Conservation (phyloP, 2,797 vertebrate genomes). For the Lindbergichthys nudifrons region DNA sequence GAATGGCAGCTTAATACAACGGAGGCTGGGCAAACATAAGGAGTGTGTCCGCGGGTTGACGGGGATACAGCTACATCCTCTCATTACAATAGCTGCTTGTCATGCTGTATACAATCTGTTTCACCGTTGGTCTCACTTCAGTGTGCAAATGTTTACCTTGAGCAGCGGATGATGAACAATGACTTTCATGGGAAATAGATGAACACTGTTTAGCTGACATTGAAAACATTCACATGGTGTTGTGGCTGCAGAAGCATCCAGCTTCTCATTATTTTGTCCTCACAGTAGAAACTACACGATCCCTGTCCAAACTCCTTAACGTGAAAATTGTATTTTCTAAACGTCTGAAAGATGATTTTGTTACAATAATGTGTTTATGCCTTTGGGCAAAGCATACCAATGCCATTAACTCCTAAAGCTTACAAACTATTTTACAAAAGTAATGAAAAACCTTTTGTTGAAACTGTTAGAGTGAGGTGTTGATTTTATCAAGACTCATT, state of each 20-base stretch:
- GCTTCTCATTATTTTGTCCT: slow-evolving; percentile 5
- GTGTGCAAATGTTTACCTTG: slow-evolving; percentile 70
- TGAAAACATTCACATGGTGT: slow-evolving; percentile 38
- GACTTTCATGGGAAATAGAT: slow-evolving; percentile 60
- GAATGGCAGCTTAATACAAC: slow-evolving; percentile 70
- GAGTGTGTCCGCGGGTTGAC: slow-evolving; percentile 65
- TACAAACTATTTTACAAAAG: background rate
- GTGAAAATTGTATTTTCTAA: background rate
- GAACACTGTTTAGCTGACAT: slow-evolving; percentile 47
- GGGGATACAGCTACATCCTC: slow-evolving; percentile 65
- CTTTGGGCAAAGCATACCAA: slow-evolving; percentile 1
- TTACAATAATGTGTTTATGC: background rate
- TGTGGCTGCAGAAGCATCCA: slow-evolving; percentile 32
- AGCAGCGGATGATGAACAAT: slow-evolving; percentile 61
- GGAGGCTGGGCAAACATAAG: slow-evolving; percentile 69
- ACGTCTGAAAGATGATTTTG: slow-evolving; percentile 15
- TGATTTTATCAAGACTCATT: background rate
- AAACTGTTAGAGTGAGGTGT: background rate
- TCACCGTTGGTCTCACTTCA: slow-evolving; percentile 44
- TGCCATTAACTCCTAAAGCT: background rate
- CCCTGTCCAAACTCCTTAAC: slow-evolving; percentile 3
- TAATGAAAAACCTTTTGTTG: background rate
- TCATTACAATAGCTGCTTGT: slow-evolving; percentile 65
- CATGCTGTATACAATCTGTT: slow-evolving; percentile 64
- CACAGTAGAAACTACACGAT: slow-evolving; percentile 1